These are phyloP conservation scores for Centroberyx gerrardi DNA, from an alignment of 2,797 vertebrate species.

Conservation along the genomic window DNA sequence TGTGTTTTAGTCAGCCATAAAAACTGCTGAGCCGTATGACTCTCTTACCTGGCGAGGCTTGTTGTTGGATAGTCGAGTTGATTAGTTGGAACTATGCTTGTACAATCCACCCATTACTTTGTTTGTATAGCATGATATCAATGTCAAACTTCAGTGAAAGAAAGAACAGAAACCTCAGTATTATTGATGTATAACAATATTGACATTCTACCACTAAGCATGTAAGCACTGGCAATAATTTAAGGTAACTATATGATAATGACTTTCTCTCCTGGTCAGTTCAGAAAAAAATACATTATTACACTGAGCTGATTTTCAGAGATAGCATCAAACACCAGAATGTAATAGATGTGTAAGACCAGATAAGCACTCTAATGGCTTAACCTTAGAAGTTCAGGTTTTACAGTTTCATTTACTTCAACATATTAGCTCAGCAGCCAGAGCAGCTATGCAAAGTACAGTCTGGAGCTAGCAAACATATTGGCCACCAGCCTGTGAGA, in stretches of 20 bases:
- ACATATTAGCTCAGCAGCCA: no score
- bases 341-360: background rate
- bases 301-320: background rate
- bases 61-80: conserved; percentile 9
- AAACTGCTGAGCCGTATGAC: conserved; percentile 54
- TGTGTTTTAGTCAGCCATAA: conserved; percentile 53
- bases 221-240: background rate
- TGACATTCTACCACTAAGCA: background rate
- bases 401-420: conserved; percentile 7
- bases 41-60: conserved; percentile 18
- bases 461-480: no score
- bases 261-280: background rate
- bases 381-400: background rate
- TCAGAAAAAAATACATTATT: background rate
- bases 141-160: background rate
- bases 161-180: background rate
- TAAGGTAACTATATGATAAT: background rate
- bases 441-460: no score
- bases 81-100: conserved; percentile 27
- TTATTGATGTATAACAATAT: background rate
- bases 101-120: conserved; percentile 5
- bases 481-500: no score
- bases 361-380: background rate
- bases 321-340: background rate
- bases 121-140: background rate